Percentiles rank a stretch among this genome's conserved stretches.
phyloP scores from a whole-genome alignment of 64 coral and sea anemone genomes.

The Montipora capricornis region DNA sequence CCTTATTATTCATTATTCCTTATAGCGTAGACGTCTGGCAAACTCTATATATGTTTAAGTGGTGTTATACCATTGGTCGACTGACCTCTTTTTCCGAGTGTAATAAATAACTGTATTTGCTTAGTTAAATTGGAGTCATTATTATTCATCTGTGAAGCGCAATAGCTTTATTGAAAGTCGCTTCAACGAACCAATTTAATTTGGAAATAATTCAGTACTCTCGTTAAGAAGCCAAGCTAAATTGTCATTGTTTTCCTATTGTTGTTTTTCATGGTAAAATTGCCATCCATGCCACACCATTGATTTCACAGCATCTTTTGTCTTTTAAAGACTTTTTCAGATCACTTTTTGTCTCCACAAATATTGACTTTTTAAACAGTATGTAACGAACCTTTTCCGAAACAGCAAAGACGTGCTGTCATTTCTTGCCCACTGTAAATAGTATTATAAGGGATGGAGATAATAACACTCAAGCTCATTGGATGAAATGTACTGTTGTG shows the following conservation, averaged over 20 bases:
- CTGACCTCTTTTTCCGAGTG: background rate
- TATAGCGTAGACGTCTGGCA: no score
- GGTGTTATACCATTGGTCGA: background rate
- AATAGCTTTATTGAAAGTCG: background rate
- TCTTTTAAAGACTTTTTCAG: background rate
- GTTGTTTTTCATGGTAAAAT: background rate
- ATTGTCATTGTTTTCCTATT: background rate
- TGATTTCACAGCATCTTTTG: background rate
- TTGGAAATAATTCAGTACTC: background rate
- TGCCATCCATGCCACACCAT: background rate
- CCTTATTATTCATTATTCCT: no score
- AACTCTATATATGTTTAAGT: no score
- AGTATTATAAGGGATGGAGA: background rate
- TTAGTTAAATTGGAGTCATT: background rate
- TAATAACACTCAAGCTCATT: constrained; percentile 8
- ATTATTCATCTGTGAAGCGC: background rate
- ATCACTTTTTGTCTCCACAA: background rate
- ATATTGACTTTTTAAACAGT: background rate
- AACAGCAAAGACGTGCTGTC: background rate
- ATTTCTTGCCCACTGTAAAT: background rate
- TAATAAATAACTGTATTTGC: background rate
- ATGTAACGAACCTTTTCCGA: constrained; percentile 25
- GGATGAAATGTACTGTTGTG: background rate
- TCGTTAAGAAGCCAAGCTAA: background rate
- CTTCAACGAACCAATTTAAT: background rate